phyloP scores from a whole-genome alignment of 2,888 invertebrate species.

The Aleiodes leptofemur region DNA sequence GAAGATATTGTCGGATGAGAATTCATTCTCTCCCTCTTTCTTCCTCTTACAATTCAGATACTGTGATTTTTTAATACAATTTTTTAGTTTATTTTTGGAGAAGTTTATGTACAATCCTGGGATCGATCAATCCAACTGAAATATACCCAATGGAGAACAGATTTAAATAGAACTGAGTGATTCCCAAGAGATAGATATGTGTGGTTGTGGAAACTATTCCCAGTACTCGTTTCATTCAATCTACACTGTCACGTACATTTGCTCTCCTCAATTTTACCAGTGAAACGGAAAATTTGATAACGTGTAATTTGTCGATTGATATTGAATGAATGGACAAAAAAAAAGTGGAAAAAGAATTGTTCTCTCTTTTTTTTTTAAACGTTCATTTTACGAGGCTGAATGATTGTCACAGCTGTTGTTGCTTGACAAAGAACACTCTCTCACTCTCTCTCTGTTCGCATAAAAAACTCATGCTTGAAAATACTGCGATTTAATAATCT shows the following conservation, averaged over 20 bases:
- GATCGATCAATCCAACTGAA: conserved; percentile 11
- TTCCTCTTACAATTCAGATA: neutral
- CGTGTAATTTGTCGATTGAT: conserved; percentile 31
- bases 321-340: conserved; percentile 17
- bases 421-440: conserved; percentile 7
- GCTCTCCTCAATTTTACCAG: conserved; percentile 12
- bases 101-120: conserved; percentile 12
- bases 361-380: conserved; percentile 4
- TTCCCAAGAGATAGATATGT: conserved; percentile 34
- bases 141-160: conserved; percentile 27
- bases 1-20: neutral
- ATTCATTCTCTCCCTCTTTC: neutral
- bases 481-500: conserved; percentile 63
- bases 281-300: conserved; percentile 29
- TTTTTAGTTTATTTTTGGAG: neutral
- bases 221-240: conserved; percentile 34
- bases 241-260: conserved; percentile 35
- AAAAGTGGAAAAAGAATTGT: conserved; percentile 32
- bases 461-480: conserved; percentile 28
- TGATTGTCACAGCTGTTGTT: conserved; percentile 41
- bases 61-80: too few relatives aligned
- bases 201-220: conserved; percentile 18
- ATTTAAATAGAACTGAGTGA: conserved; percentile 36
- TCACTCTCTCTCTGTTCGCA: neutral
- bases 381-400: conserved; percentile 4